Evolutionary conservation across 2,113 vertebrate species (phyloP).

Genomic region (Chaetura pelagica): DNA sequence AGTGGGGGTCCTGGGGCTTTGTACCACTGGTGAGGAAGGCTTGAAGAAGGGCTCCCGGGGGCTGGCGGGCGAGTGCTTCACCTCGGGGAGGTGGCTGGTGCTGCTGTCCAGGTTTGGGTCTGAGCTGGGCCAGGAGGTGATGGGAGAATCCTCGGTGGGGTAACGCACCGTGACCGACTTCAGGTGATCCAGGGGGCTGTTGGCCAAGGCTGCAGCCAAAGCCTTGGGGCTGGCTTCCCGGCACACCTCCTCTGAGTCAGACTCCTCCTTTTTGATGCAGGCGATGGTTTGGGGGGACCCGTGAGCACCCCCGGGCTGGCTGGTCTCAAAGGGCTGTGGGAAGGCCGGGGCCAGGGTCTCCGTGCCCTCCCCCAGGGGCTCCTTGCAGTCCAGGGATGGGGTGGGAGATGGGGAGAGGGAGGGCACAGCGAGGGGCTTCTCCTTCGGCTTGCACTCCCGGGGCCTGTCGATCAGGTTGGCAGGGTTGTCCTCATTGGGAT

Average conservation of each 20-base stretch:
- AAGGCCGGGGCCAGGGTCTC: not conserved
- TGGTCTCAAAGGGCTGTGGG: not conserved
- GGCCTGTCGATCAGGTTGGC: constrained; percentile 41
- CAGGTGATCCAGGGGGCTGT: constrained; percentile 5
- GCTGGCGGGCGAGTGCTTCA: not conserved
- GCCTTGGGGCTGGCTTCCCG: not conserved
- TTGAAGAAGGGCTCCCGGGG: constrained; percentile 20
- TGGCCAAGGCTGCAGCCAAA: not conserved
- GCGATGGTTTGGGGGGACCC: not conserved
- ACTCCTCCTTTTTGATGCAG: constrained; percentile 61
- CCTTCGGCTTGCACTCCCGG: constrained; percentile 43
- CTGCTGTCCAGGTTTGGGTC: not conserved
- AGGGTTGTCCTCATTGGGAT: not conserved
- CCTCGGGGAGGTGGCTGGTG: not conserved
- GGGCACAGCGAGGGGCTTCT: constrained; percentile 56
- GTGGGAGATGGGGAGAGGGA: constrained; percentile 20
- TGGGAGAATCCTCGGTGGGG: not conserved
- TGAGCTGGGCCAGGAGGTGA: not conserved
- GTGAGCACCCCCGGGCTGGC: accelerated
- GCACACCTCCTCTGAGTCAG: not conserved
- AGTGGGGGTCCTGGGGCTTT: not conserved
- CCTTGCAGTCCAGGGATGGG: not conserved
- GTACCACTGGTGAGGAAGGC: not conserved
- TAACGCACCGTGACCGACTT: constrained; percentile 14
- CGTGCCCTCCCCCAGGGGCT: not conserved